Evolutionary conservation across 2,113 vertebrate genomes (phyloP), one percentile per base, ranked within the genome.

Genomic region (Eretmochelys imbricata): DNA sequence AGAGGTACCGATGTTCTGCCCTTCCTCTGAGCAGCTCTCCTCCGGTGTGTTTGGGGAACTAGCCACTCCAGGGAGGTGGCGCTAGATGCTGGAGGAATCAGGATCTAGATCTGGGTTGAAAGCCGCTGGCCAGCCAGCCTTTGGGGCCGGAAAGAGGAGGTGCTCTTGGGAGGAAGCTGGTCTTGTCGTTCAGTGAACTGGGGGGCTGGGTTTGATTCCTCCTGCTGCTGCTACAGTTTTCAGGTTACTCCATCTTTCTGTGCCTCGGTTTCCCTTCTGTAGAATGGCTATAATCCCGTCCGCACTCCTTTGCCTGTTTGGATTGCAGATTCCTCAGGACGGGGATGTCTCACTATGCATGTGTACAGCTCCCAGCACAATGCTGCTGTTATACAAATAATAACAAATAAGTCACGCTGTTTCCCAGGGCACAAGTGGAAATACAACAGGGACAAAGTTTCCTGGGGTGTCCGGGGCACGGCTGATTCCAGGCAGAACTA

Each of bases 161-260:
- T 5, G 35, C 31, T 69, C 16, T 35, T 69, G 62, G 16, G 14
- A 17, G 4, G 31, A 62, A 7, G n/a, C 14, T 72, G 69, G n/a
- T 38, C n/a, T 72, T 16, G 29, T 35, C 29, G 0, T 62, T 16
- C 12, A 42, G 62, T 22, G 75, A 51, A 25, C 8, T 0, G 2
- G 16, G 22, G 62, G 13, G 35, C 13, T 65, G 62, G 13, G 31
- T 69, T 69, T 8, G 8, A 69, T 6, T 65, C 31, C 16, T 65
- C 31, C 29, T 65, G 59, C 14, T 35, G 62, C 31, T 17, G 55
- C 25, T 31, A 13, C 59, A 35, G 62, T 69, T 69, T n/a, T n/a
- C 35, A n/a, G 35, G 16, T n/a, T 19, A 62, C 2, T 38, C 42
- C 75, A 76, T 46, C 42, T 14, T 12, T 76, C 38, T 6, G 12